Conservation (phyloP, 2,113 vertebrate species). For the Sceloporus tristichus region DNA sequence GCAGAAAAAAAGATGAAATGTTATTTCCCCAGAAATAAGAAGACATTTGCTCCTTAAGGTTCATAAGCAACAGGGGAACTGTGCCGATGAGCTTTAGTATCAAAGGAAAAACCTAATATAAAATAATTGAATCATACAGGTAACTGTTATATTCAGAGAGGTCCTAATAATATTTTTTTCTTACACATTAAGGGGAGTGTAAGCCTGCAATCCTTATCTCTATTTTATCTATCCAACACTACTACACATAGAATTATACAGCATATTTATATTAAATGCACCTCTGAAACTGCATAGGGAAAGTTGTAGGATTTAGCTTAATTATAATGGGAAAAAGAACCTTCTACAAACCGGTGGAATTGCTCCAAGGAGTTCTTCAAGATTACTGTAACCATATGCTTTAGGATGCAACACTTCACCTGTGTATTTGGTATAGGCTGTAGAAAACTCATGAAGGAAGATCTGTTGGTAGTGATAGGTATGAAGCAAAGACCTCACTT, state of each 20-base stretch:
- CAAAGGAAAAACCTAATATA: not conserved
- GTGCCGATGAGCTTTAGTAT: too few species aligned
- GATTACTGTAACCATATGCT: conserved; percentile 84
- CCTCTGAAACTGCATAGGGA: not conserved
- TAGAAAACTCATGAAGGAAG: conserved; percentile 92
- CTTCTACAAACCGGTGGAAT: conserved; percentile 88
- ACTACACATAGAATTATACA: not conserved
- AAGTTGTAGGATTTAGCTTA: not conserved
- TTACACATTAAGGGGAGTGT: not conserved
- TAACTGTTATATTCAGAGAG: not conserved
- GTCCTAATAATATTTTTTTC: not conserved
- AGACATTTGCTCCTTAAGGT: not conserved
- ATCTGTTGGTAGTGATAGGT: conserved; percentile 99
- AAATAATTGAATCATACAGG: too few species aligned
- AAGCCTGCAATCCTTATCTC: not conserved
- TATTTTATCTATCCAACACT: not conserved
- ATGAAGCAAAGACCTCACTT: conserved; percentile 90
- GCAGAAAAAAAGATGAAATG: too few species aligned
- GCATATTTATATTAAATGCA: too few species aligned
- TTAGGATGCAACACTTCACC: conserved; percentile 86
- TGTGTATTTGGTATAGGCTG: conserved; percentile 91
- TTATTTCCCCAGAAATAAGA: not conserved
- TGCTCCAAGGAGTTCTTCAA: conserved; percentile 91
- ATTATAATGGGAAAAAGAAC: not conserved
- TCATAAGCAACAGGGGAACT: too few species aligned